These are phyloP conservation scores for Megalonaias nervosa DNA, from an alignment of 1,140 invertebrate genomes.

Conservation along the genomic window DNA sequence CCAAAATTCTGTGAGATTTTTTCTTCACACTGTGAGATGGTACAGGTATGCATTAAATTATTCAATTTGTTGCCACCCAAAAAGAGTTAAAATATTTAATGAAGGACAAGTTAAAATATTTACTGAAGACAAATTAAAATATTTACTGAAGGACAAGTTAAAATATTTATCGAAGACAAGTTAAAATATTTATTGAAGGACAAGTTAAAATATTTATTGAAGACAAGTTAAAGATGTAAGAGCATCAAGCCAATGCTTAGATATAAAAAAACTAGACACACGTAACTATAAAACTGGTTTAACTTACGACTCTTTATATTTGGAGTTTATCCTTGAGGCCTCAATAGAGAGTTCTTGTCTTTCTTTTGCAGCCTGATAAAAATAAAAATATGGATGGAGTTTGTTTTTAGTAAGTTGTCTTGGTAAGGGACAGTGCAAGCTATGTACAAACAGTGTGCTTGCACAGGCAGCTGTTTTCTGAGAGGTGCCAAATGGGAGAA, in stretches of 20 bases:
- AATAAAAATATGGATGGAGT: slow-evolving; percentile 1
- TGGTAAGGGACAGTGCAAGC: too few species aligned
- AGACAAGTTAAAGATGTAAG: background rate
- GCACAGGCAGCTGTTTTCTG: background rate
- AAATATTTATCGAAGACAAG: background rate
- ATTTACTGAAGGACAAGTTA: background rate
- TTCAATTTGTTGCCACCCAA: too few species aligned
- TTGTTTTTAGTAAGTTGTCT: background rate
- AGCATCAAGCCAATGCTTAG: background rate
- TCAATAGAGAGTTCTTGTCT: slow-evolving; percentile 67
- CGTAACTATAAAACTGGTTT: background rate
- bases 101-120: too few species aligned
- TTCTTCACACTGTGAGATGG: too few species aligned
- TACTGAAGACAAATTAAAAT: too few species aligned
- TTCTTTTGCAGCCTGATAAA: slow-evolving; percentile 65
- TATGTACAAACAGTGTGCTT: background rate
- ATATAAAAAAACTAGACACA: background rate
- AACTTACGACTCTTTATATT: slow-evolving; percentile 64
- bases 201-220: too few species aligned
- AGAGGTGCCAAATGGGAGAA: background rate
- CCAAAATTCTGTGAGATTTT: too few species aligned
- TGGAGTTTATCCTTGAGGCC: slow-evolving; percentile 63
- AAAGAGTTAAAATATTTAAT: too few species aligned
- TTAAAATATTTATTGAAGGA: too few species aligned
- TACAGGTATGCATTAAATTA: too few species aligned